Base-by-base conservation (phyloP, 2,113 vertebrate genomes). In the Eudyptes chrysolophus region DNA sequence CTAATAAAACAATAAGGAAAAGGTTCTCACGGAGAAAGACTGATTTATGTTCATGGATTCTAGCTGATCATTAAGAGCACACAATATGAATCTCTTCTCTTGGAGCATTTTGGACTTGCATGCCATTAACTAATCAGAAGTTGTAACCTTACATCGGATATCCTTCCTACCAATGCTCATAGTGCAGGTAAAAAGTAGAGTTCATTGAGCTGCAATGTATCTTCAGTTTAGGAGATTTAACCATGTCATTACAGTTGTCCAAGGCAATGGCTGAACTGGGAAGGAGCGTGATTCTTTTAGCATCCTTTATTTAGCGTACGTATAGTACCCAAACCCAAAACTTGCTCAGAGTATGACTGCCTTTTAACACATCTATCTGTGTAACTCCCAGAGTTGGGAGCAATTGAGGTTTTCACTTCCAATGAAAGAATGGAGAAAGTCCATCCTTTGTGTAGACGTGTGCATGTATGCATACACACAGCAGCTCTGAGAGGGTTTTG, bases 381-480 rank as follows among this genome's bases (percentile, higher is more conserved):
- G 30, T 5, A 49, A 75, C 13, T 66, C 85, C 55, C 82, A 22
- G 17, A 49, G 32, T 0, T 69, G 68, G 90, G 16, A 83, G 30
- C 24, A 29, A 13, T 0, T 2, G 16, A 55, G 15, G 66, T 18
- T n/a, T 55, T 20, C 62, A 10, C 4, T 48, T 34, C 15, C 30
- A 29, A 0, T 0, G 16, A n/a, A 32, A n/a, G n/a, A 48, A 42
- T 0, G 34, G 72, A 74, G 12, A 8, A 65, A 44, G 10, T 6
- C 11, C 8, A 25, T 15, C 52, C 85, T 52, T 14, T 25, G 40
- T n/a, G 34, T 11, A 26, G 32, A 49, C 48, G 16, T 1, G 18
- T 7, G 55, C 48, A 32, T 2, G 6, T 3, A 32, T 5, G 5
- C 25, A 8, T 4, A 49, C 30, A 11, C 24, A 21, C 0, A 27